These are phyloP conservation scores for Ricordea florida DNA, from an alignment of 92 coral and sea anemone species.

Conservation along the genomic window DNA sequence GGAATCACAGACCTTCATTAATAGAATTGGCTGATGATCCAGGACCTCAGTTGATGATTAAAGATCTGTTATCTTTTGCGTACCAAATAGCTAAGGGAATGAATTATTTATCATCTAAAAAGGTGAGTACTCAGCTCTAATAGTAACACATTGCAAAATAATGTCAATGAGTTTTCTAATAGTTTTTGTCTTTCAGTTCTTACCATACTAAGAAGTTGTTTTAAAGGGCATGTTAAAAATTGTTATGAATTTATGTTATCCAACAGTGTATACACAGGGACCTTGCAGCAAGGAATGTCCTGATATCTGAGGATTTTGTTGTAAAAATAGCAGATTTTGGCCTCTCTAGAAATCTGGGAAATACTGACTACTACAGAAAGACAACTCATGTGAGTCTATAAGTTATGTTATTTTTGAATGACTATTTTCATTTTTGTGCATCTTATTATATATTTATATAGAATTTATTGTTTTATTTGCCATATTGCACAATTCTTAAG, in stretches of 20 bases:
- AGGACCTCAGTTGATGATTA: constrained; percentile 51
- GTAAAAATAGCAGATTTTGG: constrained; percentile 98
- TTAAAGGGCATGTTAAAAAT: neutral
- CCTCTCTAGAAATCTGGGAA: constrained; percentile 85
- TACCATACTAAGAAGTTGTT: neutral
- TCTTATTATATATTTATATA: neutral
- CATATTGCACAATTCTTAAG: too few species aligned
- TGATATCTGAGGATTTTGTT: constrained; percentile 90
- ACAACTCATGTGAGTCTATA: constrained; percentile 81
- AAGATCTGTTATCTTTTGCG: constrained; percentile 78
- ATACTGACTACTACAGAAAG: constrained; percentile 91
- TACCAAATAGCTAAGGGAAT: constrained; percentile 94
- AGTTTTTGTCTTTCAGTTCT: neutral
- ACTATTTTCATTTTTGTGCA: neutral
- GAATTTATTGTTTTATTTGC: neutral
- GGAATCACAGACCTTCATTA: constrained; percentile 57
- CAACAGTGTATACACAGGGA: constrained; percentile 94
- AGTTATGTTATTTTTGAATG: neutral
- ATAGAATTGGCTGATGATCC: constrained; percentile 6
- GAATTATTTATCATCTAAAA: constrained; percentile 89
- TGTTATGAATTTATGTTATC: neutral
- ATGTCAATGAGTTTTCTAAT: neutral
- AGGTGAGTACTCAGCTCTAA: constrained; percentile 48
- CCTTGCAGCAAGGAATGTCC: constrained; percentile 96
- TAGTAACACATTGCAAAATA: too few species aligned